phyloP scores from a whole-genome alignment of 2,888 invertebrate species.

The Sesia apiformis region DNA sequence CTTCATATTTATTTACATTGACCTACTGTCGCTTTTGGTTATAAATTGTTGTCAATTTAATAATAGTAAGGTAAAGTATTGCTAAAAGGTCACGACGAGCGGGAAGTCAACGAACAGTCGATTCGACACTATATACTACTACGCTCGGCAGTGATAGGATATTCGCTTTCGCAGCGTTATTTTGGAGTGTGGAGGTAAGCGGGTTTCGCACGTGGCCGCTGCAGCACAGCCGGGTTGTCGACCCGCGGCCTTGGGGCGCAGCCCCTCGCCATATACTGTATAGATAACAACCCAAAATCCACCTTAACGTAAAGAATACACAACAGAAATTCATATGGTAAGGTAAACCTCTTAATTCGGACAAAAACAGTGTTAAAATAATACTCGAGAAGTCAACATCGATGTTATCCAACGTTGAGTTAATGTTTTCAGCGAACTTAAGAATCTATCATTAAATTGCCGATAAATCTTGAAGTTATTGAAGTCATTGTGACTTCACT shows the following conservation, averaged over 20 bases:
- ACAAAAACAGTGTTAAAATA: conserved; percentile 19
- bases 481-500: no score
- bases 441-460: no score
- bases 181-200: conserved; percentile 40
- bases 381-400: conserved; percentile 7
- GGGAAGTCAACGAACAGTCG: no score
- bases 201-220: conserved; percentile 58
- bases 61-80: no score
- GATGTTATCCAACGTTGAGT: no score
- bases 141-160: conserved; percentile 5
- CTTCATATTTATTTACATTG: no score
- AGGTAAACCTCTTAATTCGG: conserved; percentile 3
- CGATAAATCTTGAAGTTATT: no score
- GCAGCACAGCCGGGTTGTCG: conserved; percentile 52
- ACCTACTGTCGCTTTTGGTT: no score
- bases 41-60: no score
- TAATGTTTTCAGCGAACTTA: no score
- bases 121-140: no score
- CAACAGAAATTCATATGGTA: conserved; percentile 15
- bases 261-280: conserved; percentile 28
- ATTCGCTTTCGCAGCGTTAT: conserved; percentile 4
- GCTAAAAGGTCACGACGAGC: no score
- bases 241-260: conserved; percentile 58
- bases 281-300: conserved; percentile 14
- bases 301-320: conserved; percentile 15